phyloP scores from a whole-genome alignment of 2,888 invertebrate genomes.

The Chelonus formosanus region DNA sequence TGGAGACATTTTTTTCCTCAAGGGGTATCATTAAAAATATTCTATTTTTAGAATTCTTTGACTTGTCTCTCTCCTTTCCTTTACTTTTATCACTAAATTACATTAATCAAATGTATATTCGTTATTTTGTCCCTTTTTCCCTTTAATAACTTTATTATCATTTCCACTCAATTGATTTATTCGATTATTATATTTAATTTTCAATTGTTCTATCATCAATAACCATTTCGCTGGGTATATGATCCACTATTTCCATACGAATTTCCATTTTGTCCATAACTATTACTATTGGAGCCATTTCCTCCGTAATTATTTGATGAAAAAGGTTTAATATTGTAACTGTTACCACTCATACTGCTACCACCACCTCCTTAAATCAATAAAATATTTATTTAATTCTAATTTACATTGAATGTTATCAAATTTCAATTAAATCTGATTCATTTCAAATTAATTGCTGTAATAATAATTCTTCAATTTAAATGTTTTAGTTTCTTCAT shows the following conservation, averaged over 20 bases:
- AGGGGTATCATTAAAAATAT: too few species aligned
- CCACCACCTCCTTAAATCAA: background rate
- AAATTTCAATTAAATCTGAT: too few species aligned
- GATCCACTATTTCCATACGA: slow-evolving; percentile 50
- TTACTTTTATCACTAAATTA: background rate
- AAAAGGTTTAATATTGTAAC: slow-evolving; percentile 54
- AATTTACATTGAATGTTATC: too few species aligned
- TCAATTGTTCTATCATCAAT: slow-evolving; percentile 45
- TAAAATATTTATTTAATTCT: background rate
- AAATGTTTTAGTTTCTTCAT: too few species aligned
- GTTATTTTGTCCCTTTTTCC: background rate
- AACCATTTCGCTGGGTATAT: slow-evolving; percentile 58
- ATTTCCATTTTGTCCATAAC: slow-evolving; percentile 55
- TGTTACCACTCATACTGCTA: slow-evolving; percentile 33
- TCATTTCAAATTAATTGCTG: too few species aligned
- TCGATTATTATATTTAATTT: background rate
- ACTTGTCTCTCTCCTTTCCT: background rate
- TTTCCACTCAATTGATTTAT: slow-evolving; percentile 7
- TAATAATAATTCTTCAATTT: too few species aligned
- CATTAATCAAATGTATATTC: background rate
- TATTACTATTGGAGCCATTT: slow-evolving; percentile 42
- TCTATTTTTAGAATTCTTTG: too few species aligned
- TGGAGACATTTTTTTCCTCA: too few species aligned
- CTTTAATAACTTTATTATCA: background rate
- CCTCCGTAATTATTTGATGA: slow-evolving; percentile 52